Evolutionary conservation across 2,888 invertebrate species (phyloP).

Genomic region (Chrysolina americana): DNA sequence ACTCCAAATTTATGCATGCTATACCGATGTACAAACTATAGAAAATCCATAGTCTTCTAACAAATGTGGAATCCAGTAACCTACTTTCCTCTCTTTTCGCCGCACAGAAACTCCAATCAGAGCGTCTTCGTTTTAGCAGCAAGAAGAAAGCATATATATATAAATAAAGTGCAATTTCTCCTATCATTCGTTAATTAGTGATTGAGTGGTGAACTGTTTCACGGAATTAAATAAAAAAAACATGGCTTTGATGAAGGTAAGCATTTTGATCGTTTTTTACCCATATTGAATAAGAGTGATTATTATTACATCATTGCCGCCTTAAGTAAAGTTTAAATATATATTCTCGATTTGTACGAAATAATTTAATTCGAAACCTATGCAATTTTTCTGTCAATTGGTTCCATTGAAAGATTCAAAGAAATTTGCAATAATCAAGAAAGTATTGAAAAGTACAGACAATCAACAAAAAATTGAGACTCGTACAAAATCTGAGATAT

Average conservation of each 20-base stretch:
- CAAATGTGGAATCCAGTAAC: constrained; percentile 53
- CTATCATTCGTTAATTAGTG: constrained; percentile 57
- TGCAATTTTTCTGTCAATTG: no score
- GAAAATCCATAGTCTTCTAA: constrained; percentile 18
- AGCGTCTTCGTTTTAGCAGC: constrained; percentile 53
- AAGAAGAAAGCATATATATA: constrained; percentile 67
- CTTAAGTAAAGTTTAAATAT: not conserved
- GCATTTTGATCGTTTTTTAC: not conserved
- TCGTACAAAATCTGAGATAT: no score
- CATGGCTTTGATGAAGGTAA: constrained; percentile 52
- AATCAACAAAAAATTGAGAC: no score
- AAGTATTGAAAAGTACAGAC: no score
- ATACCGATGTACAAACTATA: constrained; percentile 15
- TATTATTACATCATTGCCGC: not conserved
- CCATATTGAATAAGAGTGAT: not conserved
- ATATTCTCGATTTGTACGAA: no score
- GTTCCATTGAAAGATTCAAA: no score
- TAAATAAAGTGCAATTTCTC: constrained; percentile 64
- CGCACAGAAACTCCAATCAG: constrained; percentile 40
- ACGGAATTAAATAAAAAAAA: constrained; percentile 26
- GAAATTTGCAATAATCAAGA: no score
- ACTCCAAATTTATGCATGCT: not conserved
- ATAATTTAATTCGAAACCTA: no score
- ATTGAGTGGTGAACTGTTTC: constrained; percentile 48
- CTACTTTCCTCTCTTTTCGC: constrained; percentile 62